Percentiles rank a stretch among this genome's conserved stretches.
These are phyloP conservation scores for Martes martes DNA, from an alignment of 2,113 vertebrate genomes.

Conservation along the genomic window DNA sequence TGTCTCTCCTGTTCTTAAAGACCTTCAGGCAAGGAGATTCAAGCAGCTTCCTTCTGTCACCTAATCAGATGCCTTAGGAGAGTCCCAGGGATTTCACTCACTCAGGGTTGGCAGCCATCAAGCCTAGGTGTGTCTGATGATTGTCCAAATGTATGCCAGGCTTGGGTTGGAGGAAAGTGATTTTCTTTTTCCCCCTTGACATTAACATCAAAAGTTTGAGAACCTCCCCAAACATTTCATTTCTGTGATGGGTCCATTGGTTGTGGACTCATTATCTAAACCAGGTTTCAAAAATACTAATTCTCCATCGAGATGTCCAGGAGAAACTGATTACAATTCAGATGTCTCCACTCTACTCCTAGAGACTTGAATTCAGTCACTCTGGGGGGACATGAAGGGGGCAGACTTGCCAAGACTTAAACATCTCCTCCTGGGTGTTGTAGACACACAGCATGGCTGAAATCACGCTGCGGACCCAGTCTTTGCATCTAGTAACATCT, in stretches of 20 bases:
- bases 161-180: neutral
- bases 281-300: neutral
- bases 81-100: neutral
- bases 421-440: neutral
- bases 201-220: neutral
- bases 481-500: neutral
- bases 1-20: conserved; percentile 24
- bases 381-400: neutral
- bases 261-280: neutral
- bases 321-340: neutral
- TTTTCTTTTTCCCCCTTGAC: neutral
- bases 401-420: neutral
- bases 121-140: neutral
- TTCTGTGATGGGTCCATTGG: neutral
- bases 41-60: neutral
- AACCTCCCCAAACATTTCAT: neutral
- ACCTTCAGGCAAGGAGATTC: conserved; percentile 18
- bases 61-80: neutral
- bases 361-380: neutral
- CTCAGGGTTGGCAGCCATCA: neutral
- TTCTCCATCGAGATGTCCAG: neutral
- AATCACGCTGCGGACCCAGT: neutral
- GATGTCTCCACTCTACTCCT: neutral
- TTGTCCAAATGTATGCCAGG: neutral
- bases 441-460: neutral